Evolutionary conservation across 2,888 invertebrate genomes (phyloP), one percentile per base, ranked within the genome.

Genomic region (Morinoia aosen): DNA sequence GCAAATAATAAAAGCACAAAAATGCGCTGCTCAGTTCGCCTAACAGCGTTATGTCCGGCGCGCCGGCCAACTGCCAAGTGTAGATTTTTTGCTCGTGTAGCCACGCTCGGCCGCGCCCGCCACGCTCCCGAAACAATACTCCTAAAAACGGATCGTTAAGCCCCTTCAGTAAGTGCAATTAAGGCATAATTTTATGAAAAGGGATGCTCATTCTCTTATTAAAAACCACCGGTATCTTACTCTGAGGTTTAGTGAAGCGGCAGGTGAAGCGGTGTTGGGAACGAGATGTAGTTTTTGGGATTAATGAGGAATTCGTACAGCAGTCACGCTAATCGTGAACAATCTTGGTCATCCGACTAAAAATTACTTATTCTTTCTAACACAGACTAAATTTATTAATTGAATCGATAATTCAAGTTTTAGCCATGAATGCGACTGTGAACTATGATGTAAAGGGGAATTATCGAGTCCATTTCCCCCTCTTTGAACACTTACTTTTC

Each of bases 1-100:
- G 76, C 76, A 76, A 76, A 76, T 76, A 76, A 76, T 76, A 76
- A 76, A 76, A 33, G 76, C 76, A 16, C 76, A 76, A 76, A 76
- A 7, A 76, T 76, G 76, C 76, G 76, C 25, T 10, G 76, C 76
- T 33, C 25, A 33, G 76, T 10, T 1, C 8, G 76, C 76, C 76
- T 76, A 33, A 76, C 76, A 25, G 76, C 76, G 76, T 76, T 76
- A 76, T 76, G 76, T 33, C 76, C 10, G 33, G 76, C 76, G 25
- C 76, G 76, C 76, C 19, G 76, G 76, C 19, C 76, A 33, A 16
- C 33, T 76, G 76, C 76, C 76, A 76, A 76, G 76, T 33, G 16
- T 33, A 33, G 33, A 16, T 33, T 61, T 19, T 61, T 61, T 61
- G 16, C 19, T 19, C 1, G 19, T 12, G 76, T 33, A 25, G 33